Percentiles rank a stretch among this genome's conserved stretches.
These are phyloP conservation scores for Todiramphus chloris DNA, from an alignment of 2,113 vertebrate species.

Conservation along the genomic window DNA sequence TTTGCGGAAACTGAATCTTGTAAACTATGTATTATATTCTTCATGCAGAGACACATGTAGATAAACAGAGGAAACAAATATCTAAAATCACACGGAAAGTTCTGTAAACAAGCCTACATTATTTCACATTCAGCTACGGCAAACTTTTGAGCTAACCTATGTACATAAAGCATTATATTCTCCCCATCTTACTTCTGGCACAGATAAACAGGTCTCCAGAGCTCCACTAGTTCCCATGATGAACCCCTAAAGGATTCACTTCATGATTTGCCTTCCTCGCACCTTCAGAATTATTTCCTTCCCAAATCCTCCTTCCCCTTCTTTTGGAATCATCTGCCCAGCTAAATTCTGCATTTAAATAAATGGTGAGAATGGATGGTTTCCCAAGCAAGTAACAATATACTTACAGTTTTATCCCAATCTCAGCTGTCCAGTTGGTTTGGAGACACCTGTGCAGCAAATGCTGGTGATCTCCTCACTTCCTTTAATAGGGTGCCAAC, in stretches of 20 bases:
- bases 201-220: not conserved
- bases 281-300: not conserved
- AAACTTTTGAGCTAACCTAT: not conserved
- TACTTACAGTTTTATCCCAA: constrained; percentile 36
- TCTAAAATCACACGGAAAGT: not conserved
- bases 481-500: not conserved
- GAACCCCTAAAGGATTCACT: not conserved
- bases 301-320: not conserved
- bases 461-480: not conserved
- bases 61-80: not conserved
- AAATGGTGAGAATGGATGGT: not conserved
- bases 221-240: not conserved
- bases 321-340: not conserved
- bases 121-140: not conserved
- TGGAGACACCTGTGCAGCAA: not conserved
- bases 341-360: not conserved
- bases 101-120: not conserved
- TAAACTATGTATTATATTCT: not conserved
- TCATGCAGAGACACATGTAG: not conserved
- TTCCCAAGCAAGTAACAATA: not conserved
- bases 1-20: not conserved
- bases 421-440: not conserved
- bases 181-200: not conserved
- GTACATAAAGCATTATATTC: not conserved
- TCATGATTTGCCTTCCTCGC: not conserved